Percentiles rank a stretch among this genome's conserved stretches.
phyloP scores from a whole-genome alignment of 2,113 vertebrate genomes.

The Psettodes erumei region DNA sequence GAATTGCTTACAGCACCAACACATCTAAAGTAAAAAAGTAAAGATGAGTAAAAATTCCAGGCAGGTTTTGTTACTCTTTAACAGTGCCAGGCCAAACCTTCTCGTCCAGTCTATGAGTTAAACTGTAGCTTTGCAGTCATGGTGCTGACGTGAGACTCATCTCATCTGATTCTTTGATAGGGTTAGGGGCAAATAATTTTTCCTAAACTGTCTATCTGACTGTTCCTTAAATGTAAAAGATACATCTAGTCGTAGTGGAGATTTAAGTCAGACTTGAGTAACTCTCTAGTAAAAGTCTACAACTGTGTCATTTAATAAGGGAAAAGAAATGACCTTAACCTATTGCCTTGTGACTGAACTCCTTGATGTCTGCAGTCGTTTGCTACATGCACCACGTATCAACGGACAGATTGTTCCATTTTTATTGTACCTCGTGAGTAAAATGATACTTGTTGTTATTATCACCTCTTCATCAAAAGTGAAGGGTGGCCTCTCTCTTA shows the following conservation, averaged over 20 bases:
- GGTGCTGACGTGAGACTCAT: not conserved
- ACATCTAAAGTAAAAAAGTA: too few relatives aligned
- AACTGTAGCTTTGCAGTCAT: not conserved
- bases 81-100: not conserved
- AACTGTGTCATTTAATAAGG: not conserved
- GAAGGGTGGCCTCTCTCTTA: conserved; percentile 10
- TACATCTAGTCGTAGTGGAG: not conserved
- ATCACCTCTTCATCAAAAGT: conserved; percentile 42
- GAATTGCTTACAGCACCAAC: too few relatives aligned
- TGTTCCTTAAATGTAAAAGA: not conserved
- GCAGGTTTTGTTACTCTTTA: not conserved
- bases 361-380: conserved; percentile 5
- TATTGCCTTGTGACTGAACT: not conserved
- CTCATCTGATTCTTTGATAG: not conserved
- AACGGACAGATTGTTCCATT: not conserved
- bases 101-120: not conserved
- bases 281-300: not conserved
- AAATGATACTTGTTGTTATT: conserved; percentile 35
- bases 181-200: not conserved
- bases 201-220: not conserved
- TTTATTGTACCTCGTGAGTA: conserved; percentile 9
- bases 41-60: too few relatives aligned
- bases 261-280: not conserved
- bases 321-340: not conserved
- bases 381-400: conserved; percentile 2